These are phyloP conservation scores for Rhadina sibilatrix DNA, from an alignment of 2,113 vertebrate genomes.

Conservation along the genomic window DNA sequence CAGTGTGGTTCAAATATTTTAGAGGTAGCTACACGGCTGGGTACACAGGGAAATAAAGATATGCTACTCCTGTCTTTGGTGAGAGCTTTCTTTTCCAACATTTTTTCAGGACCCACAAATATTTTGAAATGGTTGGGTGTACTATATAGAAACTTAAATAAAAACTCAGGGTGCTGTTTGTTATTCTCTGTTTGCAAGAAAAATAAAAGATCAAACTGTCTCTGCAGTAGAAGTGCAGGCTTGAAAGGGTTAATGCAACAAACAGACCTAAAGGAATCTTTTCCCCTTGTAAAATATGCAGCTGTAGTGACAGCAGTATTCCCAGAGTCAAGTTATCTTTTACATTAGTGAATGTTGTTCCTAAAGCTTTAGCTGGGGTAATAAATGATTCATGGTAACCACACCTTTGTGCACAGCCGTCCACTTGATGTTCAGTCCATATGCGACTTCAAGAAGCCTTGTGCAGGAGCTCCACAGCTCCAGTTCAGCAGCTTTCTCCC, in stretches of 20 bases:
- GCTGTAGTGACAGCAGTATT: conserved; percentile 38
- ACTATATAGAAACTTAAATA: background rate
- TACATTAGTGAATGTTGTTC: conserved; percentile 62
- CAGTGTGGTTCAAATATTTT: background rate
- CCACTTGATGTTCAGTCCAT: conserved; percentile 70
- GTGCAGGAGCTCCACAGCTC: conserved; percentile 15
- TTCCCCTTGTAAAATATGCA: conserved; percentile 53
- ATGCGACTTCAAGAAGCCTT: conserved; percentile 34
- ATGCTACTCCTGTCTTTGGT: background rate
- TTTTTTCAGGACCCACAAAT: background rate
- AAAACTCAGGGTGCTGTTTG: background rate
- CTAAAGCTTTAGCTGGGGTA: conserved; percentile 52
- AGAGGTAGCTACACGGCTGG: background rate
- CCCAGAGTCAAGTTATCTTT: conserved; percentile 65
- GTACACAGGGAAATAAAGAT: conserved; percentile 4
- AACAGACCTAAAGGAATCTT: conserved; percentile 48
- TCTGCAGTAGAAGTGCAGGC: background rate
- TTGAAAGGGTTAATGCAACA: conserved; percentile 39
- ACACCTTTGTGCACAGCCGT: conserved; percentile 58
- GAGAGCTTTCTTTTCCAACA: background rate
- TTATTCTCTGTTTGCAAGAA: background rate
- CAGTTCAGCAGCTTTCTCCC: conserved; percentile 53
- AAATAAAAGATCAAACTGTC: conserved; percentile 59
- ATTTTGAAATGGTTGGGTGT: background rate
- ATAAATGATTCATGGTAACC: conserved; percentile 72